These are phyloP conservation scores for Aphaenogaster floridana DNA, from an alignment of 1,140 invertebrate species.

Conservation along the genomic window DNA sequence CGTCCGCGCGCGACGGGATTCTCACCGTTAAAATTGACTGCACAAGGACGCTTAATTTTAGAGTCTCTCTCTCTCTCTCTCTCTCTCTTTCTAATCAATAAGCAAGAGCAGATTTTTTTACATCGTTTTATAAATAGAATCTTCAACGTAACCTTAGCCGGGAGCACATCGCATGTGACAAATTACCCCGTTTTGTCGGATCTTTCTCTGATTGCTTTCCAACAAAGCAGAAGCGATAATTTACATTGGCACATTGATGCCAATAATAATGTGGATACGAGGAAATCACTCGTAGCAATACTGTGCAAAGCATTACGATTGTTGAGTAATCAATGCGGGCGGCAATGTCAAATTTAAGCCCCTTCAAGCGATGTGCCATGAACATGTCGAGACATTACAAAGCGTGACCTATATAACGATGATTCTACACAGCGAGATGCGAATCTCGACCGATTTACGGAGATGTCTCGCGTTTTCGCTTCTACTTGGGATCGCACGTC, in stretches of 20 bases:
- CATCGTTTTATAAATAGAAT: constrained; percentile 32
- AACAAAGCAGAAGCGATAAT: background rate
- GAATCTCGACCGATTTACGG: constrained; percentile 30
- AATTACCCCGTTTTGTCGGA: background rate
- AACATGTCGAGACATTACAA: constrained; percentile 5
- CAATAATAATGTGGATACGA: constrained; percentile 27
- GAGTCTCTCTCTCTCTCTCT: background rate
- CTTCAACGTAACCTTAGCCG: background rate
- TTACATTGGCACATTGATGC: background rate
- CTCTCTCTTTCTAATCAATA: constrained; percentile 29
- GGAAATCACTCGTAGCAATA: constrained; percentile 9
- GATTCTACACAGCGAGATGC: constrained; percentile 4
- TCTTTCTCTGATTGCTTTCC: background rate
- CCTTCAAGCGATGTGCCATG: constrained; percentile 12
- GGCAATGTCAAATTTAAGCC: background rate
- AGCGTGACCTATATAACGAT: constrained; percentile 11
- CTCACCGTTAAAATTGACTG: background rate
- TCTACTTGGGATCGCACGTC: too few species aligned
- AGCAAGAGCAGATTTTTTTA: constrained; percentile 25
- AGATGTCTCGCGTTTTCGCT: background rate
- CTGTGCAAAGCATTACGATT: background rate
- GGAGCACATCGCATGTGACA: background rate
- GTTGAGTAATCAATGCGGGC: constrained; percentile 8
- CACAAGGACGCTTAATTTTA: constrained; percentile 39
- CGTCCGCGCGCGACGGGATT: background rate